Base-by-base conservation (phyloP, 2,113 vertebrate species). In the Plestiodon gilberti region DNA sequence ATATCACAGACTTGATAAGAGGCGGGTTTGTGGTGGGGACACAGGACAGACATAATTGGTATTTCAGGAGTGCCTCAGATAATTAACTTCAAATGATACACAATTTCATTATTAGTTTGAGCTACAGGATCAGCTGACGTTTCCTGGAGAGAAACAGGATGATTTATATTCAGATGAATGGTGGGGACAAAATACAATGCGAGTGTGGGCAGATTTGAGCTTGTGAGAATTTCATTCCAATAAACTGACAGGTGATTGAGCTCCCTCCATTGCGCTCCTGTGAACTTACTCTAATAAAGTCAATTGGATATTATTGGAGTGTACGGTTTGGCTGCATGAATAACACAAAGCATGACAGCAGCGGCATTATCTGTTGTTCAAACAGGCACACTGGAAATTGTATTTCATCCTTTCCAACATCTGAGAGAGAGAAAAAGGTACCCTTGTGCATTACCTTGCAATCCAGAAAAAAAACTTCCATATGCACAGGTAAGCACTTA, bases 11-110 rank as follows among this genome's bases (percentile, higher is more conserved):
- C 55, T 28, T 35, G 3, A 57, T 2, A 57, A 65, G 1, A 79
- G 64, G 0, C 0, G 85, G 35, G 28, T 1, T 1, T 0, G 1
- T 20, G 87, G 82, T 55, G 65, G 76, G 65, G 3, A 7, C 57
- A 79, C 87, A 64, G 2, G 13, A 84, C 35, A 80, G 84, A 86
- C 67, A 76, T 48, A 89, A 89, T 85, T 87, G 86, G 74, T 64
- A 55, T 90, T 90, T 95, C 90, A 76, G 90, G 59, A 57, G 70
- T 75, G 14, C 22, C 22, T 89, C 84, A 83, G n/a, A 89, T 87
- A 90, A 90, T 93, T 90, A 94, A 71, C 73, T 92, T 2, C 86
- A 83, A 85, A 87, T 88, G 64, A 80, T 28, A 35, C 11, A 86
- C 22, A 43, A 23, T 80, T 92, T 80, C 80, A 73, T 82, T 75